Conservation (phyloP, 1,140 invertebrate genomes). For the Mycetomoellerius zeteki region DNA sequence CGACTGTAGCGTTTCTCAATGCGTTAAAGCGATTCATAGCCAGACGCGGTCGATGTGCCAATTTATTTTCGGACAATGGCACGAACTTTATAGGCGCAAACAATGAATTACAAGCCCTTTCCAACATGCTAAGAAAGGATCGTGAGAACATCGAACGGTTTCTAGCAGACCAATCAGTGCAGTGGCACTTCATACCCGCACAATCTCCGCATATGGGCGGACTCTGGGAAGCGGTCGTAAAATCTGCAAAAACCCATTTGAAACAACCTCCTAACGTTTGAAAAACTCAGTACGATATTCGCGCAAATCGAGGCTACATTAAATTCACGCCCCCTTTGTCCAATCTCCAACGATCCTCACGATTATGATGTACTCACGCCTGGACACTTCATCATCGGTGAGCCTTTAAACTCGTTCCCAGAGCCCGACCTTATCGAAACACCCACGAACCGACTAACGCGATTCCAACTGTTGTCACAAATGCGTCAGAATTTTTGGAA, state of each 20-base stretch:
- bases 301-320: not conserved
- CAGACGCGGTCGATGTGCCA: not conserved
- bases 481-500: no score
- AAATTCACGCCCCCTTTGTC: not conserved
- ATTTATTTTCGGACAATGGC: not conserved
- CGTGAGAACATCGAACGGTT: not conserved
- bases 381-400: not conserved
- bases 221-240: conserved; percentile 8
- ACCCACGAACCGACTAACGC: not conserved
- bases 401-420: not conserved
- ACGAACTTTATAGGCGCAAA: not conserved
- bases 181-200: conserved; percentile 12
- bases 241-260: not conserved
- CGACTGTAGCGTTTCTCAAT: not conserved
- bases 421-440: not conserved
- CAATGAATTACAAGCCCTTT: not conserved
- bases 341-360: not conserved
- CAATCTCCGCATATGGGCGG: not conserved
- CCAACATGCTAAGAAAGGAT: not conserved
- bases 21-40: not conserved
- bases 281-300: not conserved
- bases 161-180: not conserved
- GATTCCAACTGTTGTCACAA: not conserved
- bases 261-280: not conserved
- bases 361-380: not conserved